phyloP scores from a whole-genome alignment of 2,888 invertebrate species.

The Eupithecia dodoneata region DNA sequence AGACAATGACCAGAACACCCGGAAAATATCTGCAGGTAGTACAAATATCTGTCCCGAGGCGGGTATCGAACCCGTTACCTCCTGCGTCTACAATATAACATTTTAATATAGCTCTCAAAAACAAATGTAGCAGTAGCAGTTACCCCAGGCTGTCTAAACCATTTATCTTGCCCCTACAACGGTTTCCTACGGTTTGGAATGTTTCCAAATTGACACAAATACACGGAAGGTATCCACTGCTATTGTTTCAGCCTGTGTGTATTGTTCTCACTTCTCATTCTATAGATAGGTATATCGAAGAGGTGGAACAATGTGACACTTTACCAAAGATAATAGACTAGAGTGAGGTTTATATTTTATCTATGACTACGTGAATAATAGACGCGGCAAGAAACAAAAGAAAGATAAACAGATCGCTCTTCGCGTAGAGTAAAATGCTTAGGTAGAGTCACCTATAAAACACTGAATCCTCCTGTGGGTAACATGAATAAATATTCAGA shows the following conservation, averaged over 20 bases:
- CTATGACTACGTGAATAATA: background rate
- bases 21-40: too few relatives aligned
- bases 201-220: constrained; percentile 27
- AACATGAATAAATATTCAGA: background rate
- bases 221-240: constrained; percentile 20
- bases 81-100: background rate
- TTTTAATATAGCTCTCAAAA: background rate
- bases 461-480: background rate
- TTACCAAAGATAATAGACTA: background rate
- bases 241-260: constrained; percentile 22
- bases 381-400: background rate
- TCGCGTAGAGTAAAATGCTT: background rate
- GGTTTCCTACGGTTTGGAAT: constrained; percentile 25
- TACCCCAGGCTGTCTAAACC: background rate
- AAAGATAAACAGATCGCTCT: background rate
- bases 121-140: background rate
- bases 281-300: background rate
- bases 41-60: too few relatives aligned
- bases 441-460: background rate
- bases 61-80: too few relatives aligned
- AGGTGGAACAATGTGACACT: background rate
- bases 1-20: too few relatives aligned
- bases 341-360: constrained; percentile 2
- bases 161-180: background rate
- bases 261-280: constrained; percentile 16